These are phyloP conservation scores for Ursus arctos DNA, from an alignment of 2,113 vertebrate species.

Conservation along the genomic window DNA sequence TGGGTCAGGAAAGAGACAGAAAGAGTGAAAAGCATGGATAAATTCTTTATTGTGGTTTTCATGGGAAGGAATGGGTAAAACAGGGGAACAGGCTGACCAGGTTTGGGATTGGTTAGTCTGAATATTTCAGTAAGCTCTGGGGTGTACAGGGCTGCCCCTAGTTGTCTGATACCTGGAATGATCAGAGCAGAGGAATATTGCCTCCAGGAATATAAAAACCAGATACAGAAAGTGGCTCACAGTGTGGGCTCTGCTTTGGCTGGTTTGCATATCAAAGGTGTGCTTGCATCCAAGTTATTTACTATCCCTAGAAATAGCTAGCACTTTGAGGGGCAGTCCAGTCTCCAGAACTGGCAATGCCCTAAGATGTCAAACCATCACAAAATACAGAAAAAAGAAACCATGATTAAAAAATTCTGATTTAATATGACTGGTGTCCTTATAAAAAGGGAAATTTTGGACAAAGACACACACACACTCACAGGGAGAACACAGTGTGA, in stretches of 20 bases:
- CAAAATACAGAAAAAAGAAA: neutral
- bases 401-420: neutral
- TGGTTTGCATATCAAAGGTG: neutral
- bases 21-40: neutral
- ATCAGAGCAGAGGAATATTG: neutral
- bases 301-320: neutral
- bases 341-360: neutral
- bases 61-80: neutral
- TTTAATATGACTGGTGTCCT: neutral
- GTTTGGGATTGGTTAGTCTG: neutral
- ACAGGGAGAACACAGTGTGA: neutral
- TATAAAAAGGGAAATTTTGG: neutral
- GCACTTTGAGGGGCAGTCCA: too few species aligned
- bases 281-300: neutral
- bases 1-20: neutral
- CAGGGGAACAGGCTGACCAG: too few species aligned
- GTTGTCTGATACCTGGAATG: too few species aligned
- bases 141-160: neutral
- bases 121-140: too few species aligned
- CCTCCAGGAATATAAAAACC: neutral
- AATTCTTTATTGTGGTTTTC: neutral
- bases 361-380: neutral
- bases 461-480: neutral
- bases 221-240: neutral
- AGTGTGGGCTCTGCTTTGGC: neutral